Base-by-base conservation (phyloP, 2,888 invertebrate species). In the Leptarthrus brevirostris region DNA sequence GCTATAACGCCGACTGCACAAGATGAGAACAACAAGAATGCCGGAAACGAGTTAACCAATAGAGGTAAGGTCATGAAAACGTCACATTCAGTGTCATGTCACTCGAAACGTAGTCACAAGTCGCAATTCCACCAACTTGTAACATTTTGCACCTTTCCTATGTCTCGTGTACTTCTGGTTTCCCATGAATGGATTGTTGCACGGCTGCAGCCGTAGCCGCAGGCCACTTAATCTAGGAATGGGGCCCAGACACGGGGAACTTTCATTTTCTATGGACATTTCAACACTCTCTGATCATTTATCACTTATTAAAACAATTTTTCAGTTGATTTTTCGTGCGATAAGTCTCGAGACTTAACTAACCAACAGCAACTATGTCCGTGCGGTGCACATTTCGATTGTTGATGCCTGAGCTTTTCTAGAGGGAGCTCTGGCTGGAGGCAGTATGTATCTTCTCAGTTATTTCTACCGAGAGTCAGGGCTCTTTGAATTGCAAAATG, bases 21-120 rank as follows among this genome's bases (percentile, higher is more conserved):
- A 77, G 85, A 84, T 78, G 85, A 85, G 77, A 85, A 84, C 76
- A 83, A 84, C 78, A 83, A 83, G 26, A 84, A 84, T 79, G 84
- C 83, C 34, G 83, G 83, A 76, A 84, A 85, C 74, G 84, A 85
- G 80, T 82, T 83, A 74, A 83, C 82, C 76, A 84, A 80, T 80
- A 81, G 83, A 76, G 84, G 84, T 85, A 77, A 80, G 82, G n/a
- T 77, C 34, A 22, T 34, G 20, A 8, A 30, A 52, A 16, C 20
- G 24, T 34, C 26, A 49, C 44, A 53, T 18, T 53, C 20, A n/a
- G 3, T 53, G 22, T 2, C 4, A 53, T 8, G 22, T 6, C 2
- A 12, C 3, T 12, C 20, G 26, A 14, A 52, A 52, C 6, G 22
- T 18, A 18, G 6, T 26, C 26, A 10, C 26, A n/a, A n/a, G n/a